phyloP scores from a whole-genome alignment of 2,797 vertebrate genomes.

The Aeoliscus strigatus region DNA sequence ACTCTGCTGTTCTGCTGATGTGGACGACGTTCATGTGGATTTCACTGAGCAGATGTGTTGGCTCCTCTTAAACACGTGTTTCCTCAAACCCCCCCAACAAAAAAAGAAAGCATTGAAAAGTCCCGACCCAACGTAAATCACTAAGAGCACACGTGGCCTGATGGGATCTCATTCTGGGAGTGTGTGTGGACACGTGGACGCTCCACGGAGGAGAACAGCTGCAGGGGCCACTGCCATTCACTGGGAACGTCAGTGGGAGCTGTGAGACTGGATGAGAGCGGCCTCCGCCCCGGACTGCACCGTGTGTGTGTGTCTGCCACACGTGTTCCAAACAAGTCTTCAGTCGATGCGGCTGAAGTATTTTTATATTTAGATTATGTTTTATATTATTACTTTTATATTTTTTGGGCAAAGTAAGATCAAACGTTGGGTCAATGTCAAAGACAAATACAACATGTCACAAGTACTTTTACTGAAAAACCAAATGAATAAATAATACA shows the following conservation, averaged over 20 bases:
- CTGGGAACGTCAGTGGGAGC: no score
- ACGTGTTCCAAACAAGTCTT: conserved; percentile 30
- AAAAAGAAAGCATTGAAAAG: conserved; percentile 30
- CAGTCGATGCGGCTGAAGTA: not conserved
- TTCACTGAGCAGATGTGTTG: conserved; percentile 47
- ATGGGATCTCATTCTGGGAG: conserved; percentile 39
- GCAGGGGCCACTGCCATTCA: conserved; percentile 3
- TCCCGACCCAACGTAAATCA: conserved; percentile 32
- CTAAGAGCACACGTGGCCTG: conserved; percentile 56
- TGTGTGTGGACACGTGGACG: conserved; percentile 29
- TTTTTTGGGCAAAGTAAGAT: no score
- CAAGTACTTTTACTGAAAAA: no score
- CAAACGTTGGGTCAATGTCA: no score
- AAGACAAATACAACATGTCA: no score
- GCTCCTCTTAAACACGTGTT: conserved; percentile 35
- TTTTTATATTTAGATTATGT: no score
- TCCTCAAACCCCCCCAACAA: conserved; percentile 27
- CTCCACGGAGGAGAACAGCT: conserved; percentile 18
- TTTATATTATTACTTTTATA: no score
- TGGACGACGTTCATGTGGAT: conserved; percentile 12
- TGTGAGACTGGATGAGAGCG: conserved; percentile 12
- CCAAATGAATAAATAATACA: no score
- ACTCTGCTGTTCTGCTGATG: not conserved
- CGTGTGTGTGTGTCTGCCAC: conserved; percentile 54
- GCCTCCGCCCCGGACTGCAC: conserved; percentile 24